Base-by-base conservation (phyloP, 1,140 invertebrate genomes). In the Zaprionus lachaisei region DNA sequence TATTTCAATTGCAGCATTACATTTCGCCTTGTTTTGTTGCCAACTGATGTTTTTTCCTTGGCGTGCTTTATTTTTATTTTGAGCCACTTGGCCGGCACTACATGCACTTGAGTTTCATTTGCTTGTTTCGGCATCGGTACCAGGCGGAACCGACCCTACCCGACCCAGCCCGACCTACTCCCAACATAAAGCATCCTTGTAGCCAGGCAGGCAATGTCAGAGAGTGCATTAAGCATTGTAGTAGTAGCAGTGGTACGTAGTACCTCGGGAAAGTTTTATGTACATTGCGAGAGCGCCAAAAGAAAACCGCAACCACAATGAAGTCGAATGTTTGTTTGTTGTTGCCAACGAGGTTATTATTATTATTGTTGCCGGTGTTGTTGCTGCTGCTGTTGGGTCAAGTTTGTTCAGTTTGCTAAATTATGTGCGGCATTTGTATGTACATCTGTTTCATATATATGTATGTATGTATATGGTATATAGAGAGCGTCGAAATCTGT, bases 81-180 rank as follows among this genome's bases (percentile, higher is more conserved):
- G 67, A 65, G 76, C 71, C 78, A 90, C 84, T 87, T 87, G 84
- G 84, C 84, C 78, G 78, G 68, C 67, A 86, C 79, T 65, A 89
- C 85, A 89, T 89, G 84, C 85, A 89, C 84, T 89, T 89, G 84
- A 90, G 84, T 89, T 89, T 89, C 84, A 89, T 89, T 90, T 89
- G 84, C 61, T 89, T 90, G 84, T 90, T 87, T 80, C 66, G 70
- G 38, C 66, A 64, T 63, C 12, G 61, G 28, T 51, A 31, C 20
- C 55, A 55, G 54, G 22, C 17, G 37, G 24, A 12, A 38, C 9
- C 28, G 20, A 12, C 37, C 55, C 31, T 28, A 17, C 22, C 34
- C 26, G 31, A 11, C 31, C 28, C 9, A 34, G 31, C 7, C 2
- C 31, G 31, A 31, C 28, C 26, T 28, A 28, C 26, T 6, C 26